Evolutionary conservation across 2,888 invertebrate genomes (phyloP).

Genomic region (Embidobia sp.): DNA sequence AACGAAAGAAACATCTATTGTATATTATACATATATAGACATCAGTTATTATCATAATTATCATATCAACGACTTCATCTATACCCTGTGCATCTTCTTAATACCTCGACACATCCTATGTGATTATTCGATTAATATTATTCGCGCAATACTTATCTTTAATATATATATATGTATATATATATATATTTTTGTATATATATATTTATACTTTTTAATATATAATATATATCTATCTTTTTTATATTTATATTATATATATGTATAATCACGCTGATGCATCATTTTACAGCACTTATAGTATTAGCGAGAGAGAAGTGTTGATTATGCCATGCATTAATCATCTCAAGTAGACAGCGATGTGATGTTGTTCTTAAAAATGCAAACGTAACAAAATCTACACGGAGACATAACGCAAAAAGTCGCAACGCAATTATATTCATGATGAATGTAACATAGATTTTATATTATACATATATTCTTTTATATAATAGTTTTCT

Average conservation of each 20-base stretch:
- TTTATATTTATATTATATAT: slow-evolving; percentile 73
- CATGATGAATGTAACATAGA: slow-evolving; percentile 58
- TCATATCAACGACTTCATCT: slow-evolving; percentile 81
- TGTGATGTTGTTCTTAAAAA: slow-evolving; percentile 62
- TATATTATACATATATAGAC: slow-evolving; percentile 68
- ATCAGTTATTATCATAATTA: slow-evolving; percentile 70
- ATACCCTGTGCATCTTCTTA: slow-evolving; percentile 81
- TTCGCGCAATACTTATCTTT: slow-evolving; percentile 68
- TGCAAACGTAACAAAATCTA: slow-evolving; percentile 65
- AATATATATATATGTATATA: slow-evolving; percentile 33
- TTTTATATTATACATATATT: slow-evolving; percentile 61
- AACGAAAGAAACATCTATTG: slow-evolving; percentile 79
- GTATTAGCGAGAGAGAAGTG: slow-evolving; percentile 69
- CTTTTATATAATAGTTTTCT: slow-evolving; percentile 52
- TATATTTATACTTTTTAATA: slow-evolving; percentile 72
- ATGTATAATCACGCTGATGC: slow-evolving; percentile 79
- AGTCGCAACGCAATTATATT: slow-evolving; percentile 63
- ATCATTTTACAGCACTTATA: slow-evolving; percentile 77
- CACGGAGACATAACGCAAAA: slow-evolving; percentile 49
- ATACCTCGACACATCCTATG: slow-evolving; percentile 79
- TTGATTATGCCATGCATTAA: slow-evolving; percentile 67
- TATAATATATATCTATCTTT: slow-evolving; percentile 72
- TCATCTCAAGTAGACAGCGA: slow-evolving; percentile 64
- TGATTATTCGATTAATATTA: slow-evolving; percentile 76
- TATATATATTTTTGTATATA: slow-evolving; percentile 46